phyloP scores from a whole-genome alignment of 2,888 invertebrate species.

The Thalpophila matura region DNA sequence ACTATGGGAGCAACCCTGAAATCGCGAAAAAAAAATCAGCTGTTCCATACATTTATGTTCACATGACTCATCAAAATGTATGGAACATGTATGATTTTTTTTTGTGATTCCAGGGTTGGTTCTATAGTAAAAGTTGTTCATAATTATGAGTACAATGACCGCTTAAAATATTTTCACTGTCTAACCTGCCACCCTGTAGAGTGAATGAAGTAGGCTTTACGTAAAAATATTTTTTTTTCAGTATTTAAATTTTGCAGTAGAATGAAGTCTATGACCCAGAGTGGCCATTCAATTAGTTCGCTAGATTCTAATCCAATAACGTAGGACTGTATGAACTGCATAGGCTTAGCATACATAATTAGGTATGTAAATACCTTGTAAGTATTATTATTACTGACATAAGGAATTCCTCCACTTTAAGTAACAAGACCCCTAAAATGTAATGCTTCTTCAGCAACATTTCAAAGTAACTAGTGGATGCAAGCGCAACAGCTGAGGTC shows the following conservation, averaged over 20 bases:
- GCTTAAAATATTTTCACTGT: too few relatives aligned
- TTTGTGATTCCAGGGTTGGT: too few relatives aligned
- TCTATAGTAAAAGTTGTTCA: too few relatives aligned
- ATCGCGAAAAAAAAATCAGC: too few relatives aligned
- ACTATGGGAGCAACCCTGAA: too few relatives aligned
- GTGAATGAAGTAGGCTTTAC: neutral
- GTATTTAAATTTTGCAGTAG: neutral
- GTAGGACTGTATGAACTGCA: neutral
- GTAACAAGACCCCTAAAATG: neutral
- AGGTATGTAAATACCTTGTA: conserved; percentile 7
- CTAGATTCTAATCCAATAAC: conserved; percentile 35
- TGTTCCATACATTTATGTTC: too few relatives aligned
- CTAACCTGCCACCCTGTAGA: too few relatives aligned
- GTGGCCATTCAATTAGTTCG: conserved; percentile 1
- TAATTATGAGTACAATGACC: too few relatives aligned
- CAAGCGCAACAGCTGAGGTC: too few relatives aligned
- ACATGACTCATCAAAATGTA: too few relatives aligned
- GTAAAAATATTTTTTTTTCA: neutral
- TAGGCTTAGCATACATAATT: too few relatives aligned
- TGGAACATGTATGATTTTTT: too few relatives aligned
- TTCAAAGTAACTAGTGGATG: conserved; percentile 26
- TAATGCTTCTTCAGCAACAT: conserved; percentile 20
- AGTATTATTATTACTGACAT: conserved; percentile 3
- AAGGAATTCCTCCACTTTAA: neutral
- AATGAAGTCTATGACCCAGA: neutral